Evolutionary conservation across 2,113 vertebrate genomes (phyloP), one percentile per base, ranked within the genome.

Genomic region (Gobius niger): DNA sequence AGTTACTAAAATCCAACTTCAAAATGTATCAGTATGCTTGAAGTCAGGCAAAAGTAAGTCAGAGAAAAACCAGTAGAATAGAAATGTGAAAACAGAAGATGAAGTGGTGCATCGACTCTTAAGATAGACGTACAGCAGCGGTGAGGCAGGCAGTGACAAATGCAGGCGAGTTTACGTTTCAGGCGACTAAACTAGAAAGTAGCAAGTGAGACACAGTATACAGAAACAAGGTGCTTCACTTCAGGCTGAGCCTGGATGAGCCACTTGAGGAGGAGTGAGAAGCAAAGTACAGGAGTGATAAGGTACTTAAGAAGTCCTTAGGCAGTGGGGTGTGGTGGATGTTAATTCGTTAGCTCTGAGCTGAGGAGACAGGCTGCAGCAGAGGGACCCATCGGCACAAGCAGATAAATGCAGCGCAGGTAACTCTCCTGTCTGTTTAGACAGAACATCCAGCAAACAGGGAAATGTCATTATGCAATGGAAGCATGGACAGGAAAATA

Each of bases 321-420:
- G 80, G 70, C 72, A 47, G 61, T 66, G 69, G 12, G 64, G 41
- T 53, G 75, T 67, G 42, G 65, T 59, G 68, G 68, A 70, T 86
- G 68, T 81, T 86, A 67, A 86, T 84, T 84, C 73, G 84, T 86
- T 77, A 81, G 70, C 64, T 65, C 61, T 56, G 77, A 69, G 76
- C 66, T 79, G 72, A 44, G 53, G 59, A 63, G 63, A 78, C 73
- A 24, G 1, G 64, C 53, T 16, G 68, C 50, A 60, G 49, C 74
- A 62, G 65, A 64, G 67, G 73, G 75, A 84, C 69, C 73, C 61
- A 73, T 65, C 49, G 70, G 42, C 78, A 76, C 83, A 67, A 71
- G 63, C 52, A 78, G 73, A 83, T 67, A 73, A 83, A 83, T 65
- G 66, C 73, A 77, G 60, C 51, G 16, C 44, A 51, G 10, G 24